Base-by-base conservation (phyloP, 1,140 invertebrate species). In the Drosophila dunni region DNA sequence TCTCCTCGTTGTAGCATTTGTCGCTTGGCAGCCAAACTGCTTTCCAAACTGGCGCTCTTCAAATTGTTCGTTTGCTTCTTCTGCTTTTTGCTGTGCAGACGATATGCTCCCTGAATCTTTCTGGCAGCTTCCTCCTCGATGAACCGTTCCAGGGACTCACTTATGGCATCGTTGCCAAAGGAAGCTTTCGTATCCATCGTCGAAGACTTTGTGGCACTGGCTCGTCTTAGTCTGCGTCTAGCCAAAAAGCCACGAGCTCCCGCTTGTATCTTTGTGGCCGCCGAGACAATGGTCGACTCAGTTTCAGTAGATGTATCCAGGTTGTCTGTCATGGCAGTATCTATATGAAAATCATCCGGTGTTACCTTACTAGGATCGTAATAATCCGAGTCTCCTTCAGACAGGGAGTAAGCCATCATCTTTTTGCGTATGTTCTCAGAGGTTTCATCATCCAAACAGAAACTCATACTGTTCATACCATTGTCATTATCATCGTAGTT, bases 161-260 rank as follows among this genome's bases (percentile, higher is more conserved):
- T 90, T 6, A 92, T 92, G 1, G 91, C 90, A 56, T 90, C 91
- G 24, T 92, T 92, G 1, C 91, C 91, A 56, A 92, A 89, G 0
- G 91, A 92, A 0, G 78, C 81, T 34, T 92, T 90, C 6, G 73
- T 81, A 13, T 88, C 85, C 44, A 69, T 66, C 0, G 77, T 79
- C 3, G 83, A 85, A 0, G 85, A 75, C 36, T 90, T 91, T 8
- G 85, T 91, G 0, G 73, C 84, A 75, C 90, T 91, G 1, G 91
- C 78, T 0, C 88, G 72, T 1, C 91, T 72, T 11, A 92, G 46
- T 51, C 89, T 62, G 3, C 89, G 71, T 6, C 85, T 77, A 2
- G 88, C 80, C 7, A 84, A 56, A 29, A 91, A 91, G 0, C 90
- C 88, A 3, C 83, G 67, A n/a, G 79, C 82, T 11, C 82, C 82